Base-by-base conservation (phyloP, 2,113 vertebrate genomes). In the Craseonycteris thonglongyai region DNA sequence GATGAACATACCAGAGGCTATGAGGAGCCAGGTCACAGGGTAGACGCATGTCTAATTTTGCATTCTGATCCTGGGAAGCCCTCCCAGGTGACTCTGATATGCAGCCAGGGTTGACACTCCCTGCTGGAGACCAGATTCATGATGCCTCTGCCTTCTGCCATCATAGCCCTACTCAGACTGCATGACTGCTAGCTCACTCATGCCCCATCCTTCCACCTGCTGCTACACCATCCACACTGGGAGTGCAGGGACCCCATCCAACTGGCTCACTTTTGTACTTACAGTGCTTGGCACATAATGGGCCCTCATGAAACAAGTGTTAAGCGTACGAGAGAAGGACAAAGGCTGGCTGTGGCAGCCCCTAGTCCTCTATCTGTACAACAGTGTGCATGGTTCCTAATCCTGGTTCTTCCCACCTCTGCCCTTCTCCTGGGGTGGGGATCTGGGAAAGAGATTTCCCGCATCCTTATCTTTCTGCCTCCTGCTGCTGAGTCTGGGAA, bases 181-280 rank as follows among this genome's bases (percentile, higher is more conserved):
- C 2, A 7, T 13, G 4, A 6, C 22, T 0, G 3, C 18, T 3
- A 0, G 4, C 59, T 75, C 2, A 10, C 21, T 42, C 21, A 35
- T 3, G 12, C 54, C 26, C 45, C 42, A 2, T 26, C 9, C 45
- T 26, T 19, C 61, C 0, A 0, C 5, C 82, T 7, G 12, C 54
- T 5, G 26, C 15, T 13, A 3, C 2, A 7, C 28, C 21, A 30
- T n/a, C n/a, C 0, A 2, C 40, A 59, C 56, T n/a, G n/a, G 11
- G 42, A 54, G 63, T 14, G 21, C 35, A 42, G 24, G 51, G 30
- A 61, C 28, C 65, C 54, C 22, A 24, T 6, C 8, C 2, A 0
- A 24, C 24, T 3, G 26, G 63, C 21, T 28, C 47, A 21, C 21
- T 38, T 59, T 30, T 28, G 38, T 16, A 33, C 40, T 58, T 3